A percentile compares a stretch with the other conserved stretches of the same genome.
Conservation (phyloP, 2,113 vertebrate genomes). For the Oryzias curvinotus region DNA sequence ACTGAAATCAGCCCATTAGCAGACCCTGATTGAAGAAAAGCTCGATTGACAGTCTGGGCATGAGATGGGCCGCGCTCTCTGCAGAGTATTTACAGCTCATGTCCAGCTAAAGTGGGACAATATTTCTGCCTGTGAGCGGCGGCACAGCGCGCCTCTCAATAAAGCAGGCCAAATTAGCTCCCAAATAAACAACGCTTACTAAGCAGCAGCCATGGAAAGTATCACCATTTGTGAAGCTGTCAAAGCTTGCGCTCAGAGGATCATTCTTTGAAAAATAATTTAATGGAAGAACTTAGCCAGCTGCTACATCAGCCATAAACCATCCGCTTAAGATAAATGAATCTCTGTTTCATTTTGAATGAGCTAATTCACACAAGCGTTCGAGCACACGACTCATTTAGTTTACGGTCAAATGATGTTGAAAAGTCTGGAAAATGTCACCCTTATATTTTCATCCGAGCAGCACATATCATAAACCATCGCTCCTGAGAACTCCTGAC, state of each 20-base stretch:
- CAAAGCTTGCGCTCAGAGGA: constrained; percentile 63
- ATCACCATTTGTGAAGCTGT: constrained; percentile 69
- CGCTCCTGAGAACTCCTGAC: constrained; percentile 31
- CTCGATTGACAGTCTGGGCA: constrained; percentile 14
- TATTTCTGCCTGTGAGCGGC: constrained; percentile 87
- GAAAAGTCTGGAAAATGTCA: constrained; percentile 74
- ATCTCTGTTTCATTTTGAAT: constrained; percentile 76
- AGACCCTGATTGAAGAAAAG: not conserved
- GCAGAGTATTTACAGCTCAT: constrained; percentile 42
- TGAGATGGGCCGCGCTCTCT: constrained; percentile 18
- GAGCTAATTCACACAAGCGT: constrained; percentile 74
- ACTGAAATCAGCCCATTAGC: constrained; percentile 11
- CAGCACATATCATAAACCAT: constrained; percentile 66
- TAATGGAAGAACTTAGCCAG: constrained; percentile 74
- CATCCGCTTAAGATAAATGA: constrained; percentile 68
- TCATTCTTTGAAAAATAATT: constrained; percentile 67
- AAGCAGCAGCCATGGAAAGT: constrained; percentile 78
- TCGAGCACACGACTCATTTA: constrained; percentile 60
- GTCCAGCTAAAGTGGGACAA: constrained; percentile 75
- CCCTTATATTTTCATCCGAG: constrained; percentile 62
- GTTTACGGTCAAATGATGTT: constrained; percentile 66
- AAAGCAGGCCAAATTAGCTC: constrained; percentile 87
- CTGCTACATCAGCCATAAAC: constrained; percentile 70
- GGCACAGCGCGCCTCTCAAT: constrained; percentile 86
- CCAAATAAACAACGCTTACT: constrained; percentile 62